These are phyloP conservation scores for Drosophila dunni DNA, from an alignment of 1,140 invertebrate species.

Conservation along the genomic window DNA sequence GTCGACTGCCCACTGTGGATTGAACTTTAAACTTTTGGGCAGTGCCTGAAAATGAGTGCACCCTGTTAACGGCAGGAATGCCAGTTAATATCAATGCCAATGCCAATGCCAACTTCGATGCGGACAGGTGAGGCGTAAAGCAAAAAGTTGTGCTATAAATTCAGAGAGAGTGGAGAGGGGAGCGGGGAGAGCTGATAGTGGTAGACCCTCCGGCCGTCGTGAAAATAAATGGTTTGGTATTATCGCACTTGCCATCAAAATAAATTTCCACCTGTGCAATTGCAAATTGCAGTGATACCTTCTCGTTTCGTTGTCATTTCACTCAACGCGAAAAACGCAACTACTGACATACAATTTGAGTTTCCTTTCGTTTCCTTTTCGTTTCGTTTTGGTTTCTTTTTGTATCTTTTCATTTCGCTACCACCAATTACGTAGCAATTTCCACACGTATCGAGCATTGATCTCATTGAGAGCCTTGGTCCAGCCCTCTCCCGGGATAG, in stretches of 20 bases:
- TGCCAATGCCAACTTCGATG: slow-evolving; percentile 22
- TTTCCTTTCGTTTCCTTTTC: slow-evolving; percentile 80
- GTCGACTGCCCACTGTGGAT: slow-evolving; percentile 11
- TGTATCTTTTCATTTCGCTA: slow-evolving; percentile 43
- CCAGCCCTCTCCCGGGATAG: slow-evolving; percentile 30
- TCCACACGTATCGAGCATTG: slow-evolving; percentile 78
- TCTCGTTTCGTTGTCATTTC: slow-evolving; percentile 44
- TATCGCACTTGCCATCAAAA: slow-evolving; percentile 80
- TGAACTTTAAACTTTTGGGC: slow-evolving; percentile 74
- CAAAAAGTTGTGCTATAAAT: slow-evolving; percentile 52
- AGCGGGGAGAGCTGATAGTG: background rate
- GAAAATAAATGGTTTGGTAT: slow-evolving; percentile 75
- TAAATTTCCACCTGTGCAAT: slow-evolving; percentile 82
- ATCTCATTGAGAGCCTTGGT: slow-evolving; percentile 58
- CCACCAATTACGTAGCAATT: slow-evolving; percentile 77
- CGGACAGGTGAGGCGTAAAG: slow-evolving; percentile 14
- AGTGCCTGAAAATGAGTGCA: slow-evolving; percentile 37
- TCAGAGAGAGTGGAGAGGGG: slow-evolving; percentile 40
- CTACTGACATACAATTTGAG: slow-evolving; percentile 44
- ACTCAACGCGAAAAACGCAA: slow-evolving; percentile 49
- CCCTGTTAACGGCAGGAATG: slow-evolving; percentile 54
- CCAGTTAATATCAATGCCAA: slow-evolving; percentile 49
- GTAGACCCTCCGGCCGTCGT: slow-evolving; percentile 5
- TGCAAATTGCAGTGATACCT: slow-evolving; percentile 77
- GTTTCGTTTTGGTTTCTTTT: slow-evolving; percentile 6